A percentile compares a stretch with the other conserved stretches of the same genome.
phyloP scores from a whole-genome alignment of 1,140 invertebrate genomes.

The Anthonomus grandis region DNA sequence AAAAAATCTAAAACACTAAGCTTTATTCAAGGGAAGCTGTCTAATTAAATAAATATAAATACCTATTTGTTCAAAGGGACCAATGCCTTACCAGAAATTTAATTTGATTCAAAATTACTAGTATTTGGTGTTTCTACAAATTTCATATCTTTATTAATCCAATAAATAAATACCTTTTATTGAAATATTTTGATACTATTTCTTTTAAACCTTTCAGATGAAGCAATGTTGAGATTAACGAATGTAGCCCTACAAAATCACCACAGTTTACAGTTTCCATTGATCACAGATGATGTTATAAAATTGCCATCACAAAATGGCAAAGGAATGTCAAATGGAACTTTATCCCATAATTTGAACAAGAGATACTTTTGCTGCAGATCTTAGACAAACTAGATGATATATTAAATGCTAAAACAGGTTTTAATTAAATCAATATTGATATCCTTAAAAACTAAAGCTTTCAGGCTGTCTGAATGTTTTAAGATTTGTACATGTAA shows the following conservation, averaged over 20 bases:
- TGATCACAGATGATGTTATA: constrained; percentile 31
- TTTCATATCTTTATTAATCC: background rate
- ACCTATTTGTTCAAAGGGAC: too few relatives aligned
- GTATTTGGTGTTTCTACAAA: too few relatives aligned
- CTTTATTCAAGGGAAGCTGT: too few relatives aligned
- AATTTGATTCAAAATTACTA: too few relatives aligned
- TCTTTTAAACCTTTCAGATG: constrained; percentile 30
- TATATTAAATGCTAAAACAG: background rate
- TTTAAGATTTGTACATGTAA: background rate
- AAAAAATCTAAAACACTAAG: too few relatives aligned
- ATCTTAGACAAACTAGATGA: background rate
- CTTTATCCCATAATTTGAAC: background rate
- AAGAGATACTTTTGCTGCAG: constrained; percentile 4
- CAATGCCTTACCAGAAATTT: too few relatives aligned
- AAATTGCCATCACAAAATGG: constrained; percentile 14
- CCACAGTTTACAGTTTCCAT: constrained; percentile 23
- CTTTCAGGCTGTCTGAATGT: background rate
- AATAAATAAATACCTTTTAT: background rate
- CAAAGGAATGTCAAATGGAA: background rate
- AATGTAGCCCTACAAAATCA: constrained; percentile 26
- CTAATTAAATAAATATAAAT: too few relatives aligned
- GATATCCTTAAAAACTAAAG: background rate
- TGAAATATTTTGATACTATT: background rate
- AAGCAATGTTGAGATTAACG: constrained; percentile 30
- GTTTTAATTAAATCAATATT: background rate